A percentile compares a stretch with the other conserved stretches of the same genome.
Conservation (phyloP, 2,797 vertebrate genomes). For the Cryptoblepharus egeriae region DNA sequence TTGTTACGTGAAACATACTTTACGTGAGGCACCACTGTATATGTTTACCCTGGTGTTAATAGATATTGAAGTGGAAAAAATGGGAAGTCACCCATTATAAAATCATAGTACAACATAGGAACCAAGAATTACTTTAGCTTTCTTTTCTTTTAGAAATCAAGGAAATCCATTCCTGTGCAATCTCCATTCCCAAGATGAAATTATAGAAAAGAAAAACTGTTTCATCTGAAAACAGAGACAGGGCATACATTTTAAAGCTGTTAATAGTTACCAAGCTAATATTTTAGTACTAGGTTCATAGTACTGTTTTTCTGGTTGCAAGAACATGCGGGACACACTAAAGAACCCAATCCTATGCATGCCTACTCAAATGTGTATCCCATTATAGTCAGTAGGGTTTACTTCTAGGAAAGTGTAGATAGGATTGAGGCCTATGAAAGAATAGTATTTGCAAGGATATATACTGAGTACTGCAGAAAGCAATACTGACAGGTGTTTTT, state of each 20-base stretch:
- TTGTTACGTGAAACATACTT: too few species aligned
- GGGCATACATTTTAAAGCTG: rapidly evolving
- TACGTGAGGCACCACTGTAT: too few species aligned
- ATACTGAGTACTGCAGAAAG: not conserved
- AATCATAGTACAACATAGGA: not conserved
- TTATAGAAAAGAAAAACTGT: rapidly evolving
- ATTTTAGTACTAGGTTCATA: not conserved
- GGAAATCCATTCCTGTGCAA: too few species aligned
- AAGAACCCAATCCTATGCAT: too few species aligned
- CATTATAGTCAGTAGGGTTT: too few species aligned
- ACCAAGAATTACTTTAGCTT: not conserved
- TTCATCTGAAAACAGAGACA: not conserved
- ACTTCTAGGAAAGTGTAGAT: too few species aligned
- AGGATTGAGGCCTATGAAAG: too few species aligned
- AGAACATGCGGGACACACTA: rapidly evolving
- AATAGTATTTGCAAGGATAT: not conserved
- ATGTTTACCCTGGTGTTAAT: too few species aligned
- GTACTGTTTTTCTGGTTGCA: not conserved
- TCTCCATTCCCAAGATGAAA: not conserved
- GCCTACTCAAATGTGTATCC: too few species aligned
- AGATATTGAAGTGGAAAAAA: not conserved
- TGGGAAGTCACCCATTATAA: too few species aligned
- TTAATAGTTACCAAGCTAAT: not conserved
- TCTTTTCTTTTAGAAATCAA: too few species aligned
- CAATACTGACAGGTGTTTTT: not conserved